phyloP scores from a whole-genome alignment of 2,888 invertebrate species.

The Tinea trinotella region DNA sequence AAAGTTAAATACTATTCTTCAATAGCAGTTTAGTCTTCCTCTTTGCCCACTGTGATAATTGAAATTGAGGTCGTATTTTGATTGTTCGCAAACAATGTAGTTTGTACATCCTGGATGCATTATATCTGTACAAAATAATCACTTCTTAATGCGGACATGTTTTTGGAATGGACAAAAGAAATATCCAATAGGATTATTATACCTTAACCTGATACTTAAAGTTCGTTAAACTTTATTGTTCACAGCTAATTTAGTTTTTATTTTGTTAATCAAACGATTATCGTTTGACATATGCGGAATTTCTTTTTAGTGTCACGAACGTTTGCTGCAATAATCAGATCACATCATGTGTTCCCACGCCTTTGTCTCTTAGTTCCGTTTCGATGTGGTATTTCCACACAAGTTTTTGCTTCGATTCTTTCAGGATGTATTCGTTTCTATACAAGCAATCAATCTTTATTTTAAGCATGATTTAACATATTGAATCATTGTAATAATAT shows the following conservation, averaged over 20 bases:
- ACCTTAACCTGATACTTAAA: not conserved
- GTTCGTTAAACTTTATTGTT: not conserved
- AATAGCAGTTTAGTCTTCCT: conserved; percentile 15
- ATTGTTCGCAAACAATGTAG: conserved; percentile 18
- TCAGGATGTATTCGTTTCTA: conserved; percentile 12
- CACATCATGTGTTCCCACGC: conserved; percentile 16
- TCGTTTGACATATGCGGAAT: conserved; percentile 3
- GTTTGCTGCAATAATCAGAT: conserved; percentile 15
- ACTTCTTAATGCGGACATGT: not conserved
- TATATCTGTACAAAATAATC: not conserved
- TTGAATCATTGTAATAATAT: not conserved
- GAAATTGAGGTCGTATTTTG: conserved; percentile 39
- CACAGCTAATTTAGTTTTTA: not conserved
- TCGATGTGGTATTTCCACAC: conserved; percentile 16
- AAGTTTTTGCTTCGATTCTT: conserved; percentile 8
- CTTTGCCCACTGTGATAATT: conserved; percentile 34
- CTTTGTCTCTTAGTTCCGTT: conserved; percentile 18
- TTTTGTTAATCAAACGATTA: not conserved
- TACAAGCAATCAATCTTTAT: not conserved
- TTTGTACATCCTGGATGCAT: conserved; percentile 17
- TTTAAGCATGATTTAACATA: not conserved
- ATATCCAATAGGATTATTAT: no score
- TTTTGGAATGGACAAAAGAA: not conserved
- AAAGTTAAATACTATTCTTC: conserved; percentile 8
- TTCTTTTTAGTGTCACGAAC: conserved; percentile 13